These are phyloP conservation scores for Eilema caniola DNA, from an alignment of 2,888 invertebrate genomes.

Conservation along the genomic window DNA sequence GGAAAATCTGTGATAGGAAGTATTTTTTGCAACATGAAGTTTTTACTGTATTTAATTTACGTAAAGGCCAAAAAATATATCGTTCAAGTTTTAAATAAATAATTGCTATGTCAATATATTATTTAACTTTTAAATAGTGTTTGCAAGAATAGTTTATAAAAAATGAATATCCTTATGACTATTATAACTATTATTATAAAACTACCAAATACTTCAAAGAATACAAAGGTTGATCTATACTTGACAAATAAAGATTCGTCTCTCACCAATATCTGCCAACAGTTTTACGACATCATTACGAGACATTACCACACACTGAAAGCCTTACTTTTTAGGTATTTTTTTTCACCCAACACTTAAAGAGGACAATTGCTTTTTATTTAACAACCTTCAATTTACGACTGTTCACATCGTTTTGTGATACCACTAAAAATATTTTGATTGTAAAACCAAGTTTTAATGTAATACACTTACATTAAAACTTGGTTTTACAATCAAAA, in stretches of 20 bases:
- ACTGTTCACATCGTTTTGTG: conserved; percentile 23
- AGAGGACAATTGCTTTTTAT: conserved; percentile 59
- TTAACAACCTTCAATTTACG: conserved; percentile 55
- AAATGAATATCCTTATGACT: too few species aligned
- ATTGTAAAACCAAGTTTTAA: conserved; percentile 43
- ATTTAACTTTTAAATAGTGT: too few species aligned
- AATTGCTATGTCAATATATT: too few species aligned
- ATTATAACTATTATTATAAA: not conserved
- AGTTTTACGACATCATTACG: conserved; percentile 51
- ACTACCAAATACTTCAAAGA: not conserved
- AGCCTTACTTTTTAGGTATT: conserved; percentile 27
- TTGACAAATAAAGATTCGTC: conserved; percentile 4
- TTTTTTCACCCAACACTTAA: conserved; percentile 49
- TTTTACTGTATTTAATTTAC: not conserved
- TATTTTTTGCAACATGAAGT: conserved; percentile 2
- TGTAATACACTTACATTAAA: conserved; percentile 46
- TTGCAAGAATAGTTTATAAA: too few species aligned
- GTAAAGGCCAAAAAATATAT: too few species aligned
- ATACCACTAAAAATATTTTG: conserved; percentile 45
- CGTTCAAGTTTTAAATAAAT: too few species aligned
- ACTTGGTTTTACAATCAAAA: conserved; percentile 42
- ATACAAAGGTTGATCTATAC: not conserved
- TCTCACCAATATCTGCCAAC: conserved; percentile 19
- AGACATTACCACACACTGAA: conserved; percentile 45
- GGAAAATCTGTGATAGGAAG: conserved; percentile 3